Evolutionary conservation across 2,797 vertebrate genomes (phyloP).

Genomic region (Sebastes paucispinis): DNA sequence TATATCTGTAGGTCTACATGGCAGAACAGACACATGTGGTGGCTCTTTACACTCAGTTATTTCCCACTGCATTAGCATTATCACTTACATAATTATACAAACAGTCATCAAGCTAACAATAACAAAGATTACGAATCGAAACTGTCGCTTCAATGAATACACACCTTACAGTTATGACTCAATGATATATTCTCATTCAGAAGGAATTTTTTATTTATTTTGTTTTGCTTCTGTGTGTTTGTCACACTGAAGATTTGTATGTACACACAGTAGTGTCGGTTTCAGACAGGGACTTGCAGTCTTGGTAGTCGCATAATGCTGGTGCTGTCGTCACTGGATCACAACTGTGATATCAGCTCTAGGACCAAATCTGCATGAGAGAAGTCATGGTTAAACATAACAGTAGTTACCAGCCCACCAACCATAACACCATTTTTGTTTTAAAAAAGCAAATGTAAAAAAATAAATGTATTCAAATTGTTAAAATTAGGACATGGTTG

Average conservation of each 20-base stretch:
- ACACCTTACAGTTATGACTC: constrained; percentile 20
- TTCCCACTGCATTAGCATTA: constrained; percentile 18
- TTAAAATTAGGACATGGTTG: neutral
- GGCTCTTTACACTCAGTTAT: constrained; percentile 9
- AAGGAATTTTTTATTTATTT: neutral
- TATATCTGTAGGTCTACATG: constrained; percentile 7
- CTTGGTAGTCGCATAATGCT: neutral
- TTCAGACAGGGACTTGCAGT: neutral
- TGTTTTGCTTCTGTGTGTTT: constrained; percentile 8
- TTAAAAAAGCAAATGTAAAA: neutral
- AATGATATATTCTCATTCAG: constrained; percentile 4
- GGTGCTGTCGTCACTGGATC: constrained; percentile 6
- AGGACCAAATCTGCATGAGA: constrained; percentile 93
- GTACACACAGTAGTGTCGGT: constrained; percentile 4
- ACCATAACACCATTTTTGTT: neutral
- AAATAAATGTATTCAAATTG: neutral
- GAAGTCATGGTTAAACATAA: neutral
- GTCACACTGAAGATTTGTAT: constrained; percentile 8
- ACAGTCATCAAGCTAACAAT: constrained; percentile 24
- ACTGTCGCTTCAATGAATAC: neutral
- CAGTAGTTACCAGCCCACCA: neutral
- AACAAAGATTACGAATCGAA: constrained; percentile 15
- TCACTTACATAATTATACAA: constrained; percentile 19
- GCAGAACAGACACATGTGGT: constrained; percentile 19
- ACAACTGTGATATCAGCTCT: neutral